phyloP scores from a whole-genome alignment of 2,888 invertebrate genomes.

The Sesamia inferens region DNA sequence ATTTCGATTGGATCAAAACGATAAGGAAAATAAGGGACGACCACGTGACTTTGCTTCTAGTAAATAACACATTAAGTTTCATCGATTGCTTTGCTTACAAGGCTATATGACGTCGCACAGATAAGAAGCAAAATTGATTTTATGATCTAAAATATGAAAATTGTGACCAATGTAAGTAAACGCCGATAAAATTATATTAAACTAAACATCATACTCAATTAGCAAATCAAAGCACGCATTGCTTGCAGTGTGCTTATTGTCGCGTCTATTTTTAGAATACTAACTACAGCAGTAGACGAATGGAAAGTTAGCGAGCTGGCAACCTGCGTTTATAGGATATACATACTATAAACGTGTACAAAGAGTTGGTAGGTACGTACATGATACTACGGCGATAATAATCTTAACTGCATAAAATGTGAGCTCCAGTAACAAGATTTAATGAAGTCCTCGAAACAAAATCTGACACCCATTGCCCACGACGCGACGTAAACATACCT shows the following conservation, averaged over 20 bases:
- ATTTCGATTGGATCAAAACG: constrained; percentile 78
- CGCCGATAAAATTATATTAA: constrained; percentile 20
- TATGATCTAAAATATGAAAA: constrained; percentile 51
- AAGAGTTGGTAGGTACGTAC: constrained; percentile 38
- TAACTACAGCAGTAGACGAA: constrained; percentile 78
- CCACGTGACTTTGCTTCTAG: constrained; percentile 73
- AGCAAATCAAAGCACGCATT: constrained; percentile 75
- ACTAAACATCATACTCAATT: constrained; percentile 41
- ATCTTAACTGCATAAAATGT: constrained; percentile 36
- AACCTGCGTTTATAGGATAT: constrained; percentile 59
- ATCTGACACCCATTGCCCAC: constrained; percentile 18
- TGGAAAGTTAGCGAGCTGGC: constrained; percentile 87
- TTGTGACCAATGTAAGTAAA: constrained; percentile 15
- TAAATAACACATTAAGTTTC: constrained; percentile 69
- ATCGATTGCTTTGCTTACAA: constrained; percentile 64
- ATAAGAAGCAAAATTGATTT: constrained; percentile 67
- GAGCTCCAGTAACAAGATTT: constrained; percentile 18
- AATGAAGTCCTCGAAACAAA: constrained; percentile 24
- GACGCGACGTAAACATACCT: constrained; percentile 24
- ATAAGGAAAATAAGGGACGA: constrained; percentile 77
- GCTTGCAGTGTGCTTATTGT: constrained; percentile 80
- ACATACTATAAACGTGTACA: constrained; percentile 71
- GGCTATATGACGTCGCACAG: constrained; percentile 71
- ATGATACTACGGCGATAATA: constrained; percentile 36
- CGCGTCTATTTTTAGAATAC: constrained; percentile 84